Evolutionary conservation across 2,113 vertebrate genomes (phyloP), one percentile per base, ranked within the genome.

Genomic region (Neopipo cinnamomea): DNA sequence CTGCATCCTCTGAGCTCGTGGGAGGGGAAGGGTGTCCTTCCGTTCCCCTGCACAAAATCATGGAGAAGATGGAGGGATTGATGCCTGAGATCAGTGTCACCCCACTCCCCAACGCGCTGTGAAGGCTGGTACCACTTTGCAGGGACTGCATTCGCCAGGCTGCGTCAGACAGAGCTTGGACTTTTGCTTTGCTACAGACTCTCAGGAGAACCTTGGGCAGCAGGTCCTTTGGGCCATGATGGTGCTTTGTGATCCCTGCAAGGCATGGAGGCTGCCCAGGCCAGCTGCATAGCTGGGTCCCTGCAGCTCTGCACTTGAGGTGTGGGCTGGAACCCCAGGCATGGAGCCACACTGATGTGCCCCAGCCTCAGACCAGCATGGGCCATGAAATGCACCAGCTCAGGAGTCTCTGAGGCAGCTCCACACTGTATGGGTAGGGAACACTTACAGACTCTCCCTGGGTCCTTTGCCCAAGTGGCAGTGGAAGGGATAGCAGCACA

Each of bases 81-180:
- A 42, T 17, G 73, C 47, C 55, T 2, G 1, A 52, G 52, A 41
- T 16, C 1, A 2, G 23, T 0, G 0, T 47, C 30, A 42, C 11
- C 16, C 24, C 0, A 0, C 16, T 74, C 11, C 7, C 31, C 39
- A 1, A 0, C 0, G 2, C 0, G 1, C 41, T 61, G 18, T 1
- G 2, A 66, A 74, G 84, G 37, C 24, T 68, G 55, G 35, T 65
- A 35, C 21, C 0, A 1, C 41, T 80, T 66, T 66, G 47, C 30
- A 65, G 76, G 31, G 39, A 23, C 11, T 65, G 42, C 4, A 1
- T 41, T 63, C 1, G 0, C 41, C 21, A 25, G 35, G 52, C 23
- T 86, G 87, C 23, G 35, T 47, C 47, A 49, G 35, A 27, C 6
- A 2, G 25, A 74, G 11, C 31, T 39, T 14, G 56, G 81, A 35